Base-by-base conservation (phyloP, 2,888 invertebrate species). In the Dendrolimus houi region DNA sequence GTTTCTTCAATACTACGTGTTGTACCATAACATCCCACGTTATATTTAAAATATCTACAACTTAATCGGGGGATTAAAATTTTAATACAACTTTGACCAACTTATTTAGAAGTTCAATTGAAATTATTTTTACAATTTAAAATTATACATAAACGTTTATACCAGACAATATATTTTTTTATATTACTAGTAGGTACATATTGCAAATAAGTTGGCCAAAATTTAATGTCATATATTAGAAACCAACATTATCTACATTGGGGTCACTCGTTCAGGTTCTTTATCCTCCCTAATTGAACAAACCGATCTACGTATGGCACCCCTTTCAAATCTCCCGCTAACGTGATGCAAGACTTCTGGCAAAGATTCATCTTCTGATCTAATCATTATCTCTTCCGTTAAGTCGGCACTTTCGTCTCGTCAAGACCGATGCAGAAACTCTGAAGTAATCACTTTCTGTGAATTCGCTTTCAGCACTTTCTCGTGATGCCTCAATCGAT, bases 401-500 rank as follows among this genome's bases (percentile, higher is more conserved):
- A 88, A 67, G 66, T 85, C 80, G 54, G 79, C 82, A 61, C 85
- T 83, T 64, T 83, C 83, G 69, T 88, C 90, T 72, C 89, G 90
- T 90, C 90, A 90, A 83, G 90, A 90, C 53, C 88, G 66, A 62
- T 88, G 89, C 52, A 89, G 64, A 55, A 85, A 89, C 64, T 89
- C 90, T 7, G 89, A 83, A 9, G 88, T 87, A 61, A 87, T 64
- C 29, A 84, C 77, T 73, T 88, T 91, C 60, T 88, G 87, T 47
- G 79, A 77, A 55, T 74, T 83, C 1, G 79, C 76, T 62, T 85
- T 87, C 7, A 87, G 63, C 1, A 86, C 68, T 59, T 87, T 88
- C 62, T 91, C 91, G 55, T 91, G 89, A 71, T 94, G 95, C 71
- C 94, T 93, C 61, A 95, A 84, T 67, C 96, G 93, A 81, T 96